phyloP scores from a whole-genome alignment of 2,797 vertebrate genomes.

The Chiroxiphia lanceolata region DNA sequence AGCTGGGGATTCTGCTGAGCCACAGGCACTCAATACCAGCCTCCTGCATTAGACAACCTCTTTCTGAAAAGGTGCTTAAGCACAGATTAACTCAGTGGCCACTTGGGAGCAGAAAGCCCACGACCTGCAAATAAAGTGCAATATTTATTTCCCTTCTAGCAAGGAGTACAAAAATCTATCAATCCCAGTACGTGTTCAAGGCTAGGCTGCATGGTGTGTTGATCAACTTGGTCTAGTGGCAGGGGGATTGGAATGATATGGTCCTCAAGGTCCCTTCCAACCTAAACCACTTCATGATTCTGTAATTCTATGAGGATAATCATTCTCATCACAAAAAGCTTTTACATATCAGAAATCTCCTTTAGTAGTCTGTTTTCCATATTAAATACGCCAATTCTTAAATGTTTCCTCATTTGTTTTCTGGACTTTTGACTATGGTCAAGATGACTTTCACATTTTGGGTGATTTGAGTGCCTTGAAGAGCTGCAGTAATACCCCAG shows the following conservation, averaged over 20 bases:
- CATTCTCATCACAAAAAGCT: not conserved
- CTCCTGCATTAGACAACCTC: not conserved
- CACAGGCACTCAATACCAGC: not conserved
- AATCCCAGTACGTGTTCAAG: not conserved
- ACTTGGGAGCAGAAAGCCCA: not conserved
- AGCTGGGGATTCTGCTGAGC: not conserved
- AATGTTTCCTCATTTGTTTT: not conserved
- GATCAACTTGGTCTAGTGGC: not conserved
- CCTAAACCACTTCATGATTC: not conserved
- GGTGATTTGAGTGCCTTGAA: not conserved
- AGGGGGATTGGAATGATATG: rapidly evolving
- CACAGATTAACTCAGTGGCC: not conserved
- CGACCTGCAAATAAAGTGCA: not conserved
- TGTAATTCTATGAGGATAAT: not conserved
- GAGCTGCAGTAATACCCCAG: not conserved
- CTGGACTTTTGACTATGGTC: not conserved
- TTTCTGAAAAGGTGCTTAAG: not conserved
- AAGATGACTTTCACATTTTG: not conserved
- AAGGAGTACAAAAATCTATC: not conserved
- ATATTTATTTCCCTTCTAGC: not conserved
- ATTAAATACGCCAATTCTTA: not conserved
- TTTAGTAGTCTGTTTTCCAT: not conserved
- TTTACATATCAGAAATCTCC: not conserved
- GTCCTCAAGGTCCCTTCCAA: not conserved
- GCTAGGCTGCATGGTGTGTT: not conserved